Evolutionary conservation across 1,140 invertebrate genomes (phyloP).

Genomic region (Doryteuthis pealeii): DNA sequence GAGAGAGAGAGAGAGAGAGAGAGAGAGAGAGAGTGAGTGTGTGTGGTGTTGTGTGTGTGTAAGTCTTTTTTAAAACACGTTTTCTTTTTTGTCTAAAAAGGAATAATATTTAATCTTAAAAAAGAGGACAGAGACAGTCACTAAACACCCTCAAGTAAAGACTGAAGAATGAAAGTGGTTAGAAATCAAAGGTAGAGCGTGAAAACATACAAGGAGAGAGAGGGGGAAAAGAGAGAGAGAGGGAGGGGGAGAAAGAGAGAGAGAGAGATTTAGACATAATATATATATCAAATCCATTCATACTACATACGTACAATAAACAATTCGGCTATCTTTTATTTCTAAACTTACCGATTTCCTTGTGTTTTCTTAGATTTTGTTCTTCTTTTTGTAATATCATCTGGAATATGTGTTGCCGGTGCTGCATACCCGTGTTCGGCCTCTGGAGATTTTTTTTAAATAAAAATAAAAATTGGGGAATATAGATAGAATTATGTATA

Average conservation of each 20-base stretch:
- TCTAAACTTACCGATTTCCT: conserved; percentile 4
- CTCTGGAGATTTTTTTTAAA: not conserved
- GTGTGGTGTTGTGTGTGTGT: not conserved
- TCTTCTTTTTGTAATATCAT: conserved; percentile 7
- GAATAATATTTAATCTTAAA: too few relatives aligned
- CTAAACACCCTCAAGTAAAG: too few relatives aligned
- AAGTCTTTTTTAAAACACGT: too few relatives aligned
- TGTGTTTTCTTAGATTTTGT: conserved; percentile 3
- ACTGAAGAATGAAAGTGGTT: not conserved
- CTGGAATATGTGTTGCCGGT: conserved; percentile 2
- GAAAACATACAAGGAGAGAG: not conserved
- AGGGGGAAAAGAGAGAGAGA: not conserved
- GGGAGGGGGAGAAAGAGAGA: not conserved
- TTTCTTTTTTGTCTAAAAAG: too few relatives aligned
- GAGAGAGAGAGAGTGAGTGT: not conserved
- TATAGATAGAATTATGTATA: too few relatives aligned
- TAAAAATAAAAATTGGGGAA: too few relatives aligned
- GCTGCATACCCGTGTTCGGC: not conserved
- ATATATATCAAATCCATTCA: too few relatives aligned
- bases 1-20: not conserved
- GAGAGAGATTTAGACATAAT: not conserved
- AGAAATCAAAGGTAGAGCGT: not conserved
- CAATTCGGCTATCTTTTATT: too few relatives aligned
- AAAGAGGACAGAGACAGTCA: too few relatives aligned
- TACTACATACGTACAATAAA: too few relatives aligned